Base-by-base conservation (phyloP, 2,888 invertebrate species). In the Branchinecta sandiegonensis region DNA sequence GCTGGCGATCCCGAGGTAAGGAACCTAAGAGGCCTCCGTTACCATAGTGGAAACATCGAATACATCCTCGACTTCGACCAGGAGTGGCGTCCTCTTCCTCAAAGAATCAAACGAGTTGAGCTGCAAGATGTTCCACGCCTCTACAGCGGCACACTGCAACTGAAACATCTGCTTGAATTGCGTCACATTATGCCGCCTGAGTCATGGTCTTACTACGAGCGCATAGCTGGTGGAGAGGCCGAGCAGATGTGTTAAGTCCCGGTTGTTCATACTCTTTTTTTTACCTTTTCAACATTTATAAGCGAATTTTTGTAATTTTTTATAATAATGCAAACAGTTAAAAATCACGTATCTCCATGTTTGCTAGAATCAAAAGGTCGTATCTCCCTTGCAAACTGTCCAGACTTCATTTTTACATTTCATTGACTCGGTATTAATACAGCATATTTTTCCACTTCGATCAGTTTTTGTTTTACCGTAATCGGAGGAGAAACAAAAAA, bases 331-430 rank as follows among this genome's bases (percentile, higher is more conserved):
- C n/a, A 14, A 50, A 50, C 50, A 50, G 50, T 50, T 2, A 13
- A 50, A 50, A 50, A 50, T 50, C n/a, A 50, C 56, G 7, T 50
- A 50, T 50, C 50, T 50, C 50, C 50, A n/a, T 50, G 50, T 50
- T 50, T 50, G 13, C 50, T 50, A 50, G 50, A 50, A 3, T 50
- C 14, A 14, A 13, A 50, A 50, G 50, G 4, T 50, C 4, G 50
- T 50, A 50, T 50, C 50, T 50, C 4, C 50, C 50, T 4, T 50
- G 50, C 50, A 13, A 4, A 50, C n/a, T n/a, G n/a, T n/a, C n/a
- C n/a, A n/a, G n/a, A n/a, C n/a, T n/a, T n/a, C n/a, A n/a, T n/a
- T n/a, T n/a, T n/a, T n/a, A n/a, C n/a, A n/a, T n/a, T n/a, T n/a
- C n/a, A n/a, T n/a, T n/a, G n/a, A n/a, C n/a, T n/a, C n/a, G n/a